Base-by-base conservation (phyloP, 2,888 invertebrate genomes). In the Luperina testacea region DNA sequence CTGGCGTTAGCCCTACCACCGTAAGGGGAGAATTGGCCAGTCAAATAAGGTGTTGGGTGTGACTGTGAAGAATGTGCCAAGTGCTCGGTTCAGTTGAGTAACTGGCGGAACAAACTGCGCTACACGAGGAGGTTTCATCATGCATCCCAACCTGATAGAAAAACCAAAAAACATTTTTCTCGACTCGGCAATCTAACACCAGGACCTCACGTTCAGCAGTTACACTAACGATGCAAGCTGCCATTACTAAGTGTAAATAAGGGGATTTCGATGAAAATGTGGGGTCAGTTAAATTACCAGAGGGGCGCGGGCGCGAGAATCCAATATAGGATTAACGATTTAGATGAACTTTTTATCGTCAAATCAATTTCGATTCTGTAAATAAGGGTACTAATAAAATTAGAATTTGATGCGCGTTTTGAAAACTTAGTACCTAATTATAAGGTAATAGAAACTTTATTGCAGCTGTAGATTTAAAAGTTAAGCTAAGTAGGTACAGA, bases 191-290 rank as follows among this genome's bases (percentile, higher is more conserved):
- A 24, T 53, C 1, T 0, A 70, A 53, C 0, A 24, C 15, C 9
- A 17, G 2, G 9, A 38, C 9, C 6, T 17, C 57, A 17, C 53
- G 17, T 11, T 6, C 38, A n/a, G 11, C 38, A 57, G n/a, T 57
- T 32, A 70, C 15, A 38, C 70, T n/a, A 57, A n/a, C 38, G n/a
- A 38, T 3, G 6, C 17, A 57, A 17, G 11, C 42, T n/a, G 7
- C 59, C n/a, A 89, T 88, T 89, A 90, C 86, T n/a, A 82, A 89
- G 90, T 93, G 92, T 90, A 92, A 93, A 92, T 92, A 90, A 90
- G 88, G 88, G 74, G 88, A 90, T 92, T 91, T 85, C 87, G 87
- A 92, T 92, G 90, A 89, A 90, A 92, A 92, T 91, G 82, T 87
- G 64, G 88, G 91, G 88, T 90, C 89, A 90, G 86, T 87, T 75